These are phyloP conservation scores for Cyclura pinguis DNA, from an alignment of 2,797 vertebrate genomes.

Conservation along the genomic window DNA sequence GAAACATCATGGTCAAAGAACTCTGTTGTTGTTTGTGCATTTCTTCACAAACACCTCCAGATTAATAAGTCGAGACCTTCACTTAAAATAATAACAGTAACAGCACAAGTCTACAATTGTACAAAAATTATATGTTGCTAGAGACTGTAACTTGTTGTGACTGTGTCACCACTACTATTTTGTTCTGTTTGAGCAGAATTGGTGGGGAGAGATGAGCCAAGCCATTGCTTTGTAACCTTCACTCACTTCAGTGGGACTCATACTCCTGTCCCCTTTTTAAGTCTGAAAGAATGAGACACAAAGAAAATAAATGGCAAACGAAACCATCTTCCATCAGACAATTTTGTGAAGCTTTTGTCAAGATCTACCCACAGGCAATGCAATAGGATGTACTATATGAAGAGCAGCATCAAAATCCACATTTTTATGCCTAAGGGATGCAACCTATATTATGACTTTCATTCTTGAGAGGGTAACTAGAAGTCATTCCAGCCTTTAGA, in stretches of 20 bases:
- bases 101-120: not conserved
- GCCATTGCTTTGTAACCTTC: not conserved
- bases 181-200: not conserved
- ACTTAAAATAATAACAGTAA: not conserved
- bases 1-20: not conserved
- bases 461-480: not conserved
- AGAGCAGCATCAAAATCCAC: not conserved
- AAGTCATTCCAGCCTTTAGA: not conserved
- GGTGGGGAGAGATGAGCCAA: not conserved
- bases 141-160: not conserved
- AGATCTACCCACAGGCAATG: not conserved
- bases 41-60: not conserved
- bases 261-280: not conserved
- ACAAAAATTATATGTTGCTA: not conserved
- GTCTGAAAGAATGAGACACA: not conserved
- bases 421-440: not conserved
- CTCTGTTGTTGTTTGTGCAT: not conserved
- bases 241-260: not conserved
- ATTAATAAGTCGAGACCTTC: not conserved
- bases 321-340: not conserved
- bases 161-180: not conserved
- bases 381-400: not conserved
- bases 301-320: not conserved
- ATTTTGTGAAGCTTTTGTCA: not conserved
- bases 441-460: not conserved